These are phyloP conservation scores for Sebastes nivosus DNA, from an alignment of 2,797 vertebrate species.

Conservation along the genomic window DNA sequence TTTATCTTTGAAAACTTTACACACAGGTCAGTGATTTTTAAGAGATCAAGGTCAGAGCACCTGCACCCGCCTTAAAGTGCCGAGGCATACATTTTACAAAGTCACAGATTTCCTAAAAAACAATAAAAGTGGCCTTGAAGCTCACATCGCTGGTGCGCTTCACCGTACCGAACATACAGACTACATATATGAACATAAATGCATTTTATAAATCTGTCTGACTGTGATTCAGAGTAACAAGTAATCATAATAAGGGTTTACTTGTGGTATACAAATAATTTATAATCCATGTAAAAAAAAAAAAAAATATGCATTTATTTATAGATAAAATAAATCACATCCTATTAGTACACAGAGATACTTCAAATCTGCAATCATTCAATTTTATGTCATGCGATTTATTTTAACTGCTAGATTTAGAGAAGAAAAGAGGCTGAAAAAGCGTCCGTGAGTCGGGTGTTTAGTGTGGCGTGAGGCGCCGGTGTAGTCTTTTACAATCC, in stretches of 20 bases:
- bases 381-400: slow-evolving; percentile 9
- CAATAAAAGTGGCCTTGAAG: background rate
- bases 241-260: background rate
- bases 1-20: background rate
- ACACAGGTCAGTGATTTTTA: background rate
- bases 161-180: background rate
- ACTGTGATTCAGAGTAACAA: background rate
- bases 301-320: background rate
- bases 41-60: background rate
- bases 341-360: background rate
- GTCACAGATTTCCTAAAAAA: background rate
- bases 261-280: background rate
- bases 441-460: slow-evolving; percentile 16
- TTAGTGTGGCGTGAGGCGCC: slow-evolving; percentile 42
- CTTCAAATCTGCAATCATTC: background rate
- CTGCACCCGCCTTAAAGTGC: background rate
- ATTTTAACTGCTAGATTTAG: slow-evolving; percentile 2
- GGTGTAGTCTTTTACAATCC: slow-evolving; percentile 61
- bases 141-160: background rate
- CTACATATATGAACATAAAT: background rate
- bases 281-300: background rate
- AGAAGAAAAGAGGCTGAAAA: slow-evolving; percentile 7
- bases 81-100: background rate
- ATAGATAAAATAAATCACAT: background rate
- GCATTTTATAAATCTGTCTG: background rate